Percentiles rank a stretch among this genome's conserved stretches.
These are phyloP conservation scores for Leptinotarsa juncta DNA, from an alignment of 2,888 invertebrate species.

Conservation along the genomic window DNA sequence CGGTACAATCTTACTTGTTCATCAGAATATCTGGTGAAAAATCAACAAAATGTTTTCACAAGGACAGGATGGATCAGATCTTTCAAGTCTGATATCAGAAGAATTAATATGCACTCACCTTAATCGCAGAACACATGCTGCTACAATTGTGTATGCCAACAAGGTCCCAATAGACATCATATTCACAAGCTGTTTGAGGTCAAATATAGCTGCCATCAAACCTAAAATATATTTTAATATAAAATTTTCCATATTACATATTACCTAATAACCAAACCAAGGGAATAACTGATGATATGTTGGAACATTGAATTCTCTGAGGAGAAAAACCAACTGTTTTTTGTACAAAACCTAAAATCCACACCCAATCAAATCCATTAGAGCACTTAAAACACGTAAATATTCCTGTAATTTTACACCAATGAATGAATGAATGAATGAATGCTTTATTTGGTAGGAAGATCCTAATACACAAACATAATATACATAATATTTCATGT, in stretches of 20 bases:
- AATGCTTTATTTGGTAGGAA: too few species aligned
- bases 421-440: too few species aligned
- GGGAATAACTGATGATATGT: too few species aligned
- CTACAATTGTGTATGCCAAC: constrained; percentile 81
- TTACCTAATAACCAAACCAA: background rate
- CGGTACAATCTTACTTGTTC: constrained; percentile 50
- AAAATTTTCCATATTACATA: constrained; percentile 2
- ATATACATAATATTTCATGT: too few species aligned
- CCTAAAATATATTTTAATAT: constrained; percentile 59
- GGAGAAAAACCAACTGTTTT: too few species aligned
- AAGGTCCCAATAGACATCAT: constrained; percentile 86
- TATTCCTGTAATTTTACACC: too few species aligned
- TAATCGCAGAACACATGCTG: constrained; percentile 78
- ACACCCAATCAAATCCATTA: too few species aligned
- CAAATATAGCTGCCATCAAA: constrained; percentile 76
- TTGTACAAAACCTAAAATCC: too few species aligned
- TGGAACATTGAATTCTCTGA: too few species aligned
- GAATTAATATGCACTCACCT: constrained; percentile 66
- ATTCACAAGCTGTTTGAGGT: constrained; percentile 77
- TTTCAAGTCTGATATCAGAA: too few species aligned
- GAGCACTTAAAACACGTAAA: too few species aligned
- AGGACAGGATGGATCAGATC: constrained; percentile 26
- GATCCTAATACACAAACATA: too few species aligned
- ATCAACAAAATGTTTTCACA: constrained; percentile 36
- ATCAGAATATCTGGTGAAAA: constrained; percentile 54